Evolutionary conservation across 2,888 invertebrate species (phyloP).

Genomic region (Eupsilia transversa): DNA sequence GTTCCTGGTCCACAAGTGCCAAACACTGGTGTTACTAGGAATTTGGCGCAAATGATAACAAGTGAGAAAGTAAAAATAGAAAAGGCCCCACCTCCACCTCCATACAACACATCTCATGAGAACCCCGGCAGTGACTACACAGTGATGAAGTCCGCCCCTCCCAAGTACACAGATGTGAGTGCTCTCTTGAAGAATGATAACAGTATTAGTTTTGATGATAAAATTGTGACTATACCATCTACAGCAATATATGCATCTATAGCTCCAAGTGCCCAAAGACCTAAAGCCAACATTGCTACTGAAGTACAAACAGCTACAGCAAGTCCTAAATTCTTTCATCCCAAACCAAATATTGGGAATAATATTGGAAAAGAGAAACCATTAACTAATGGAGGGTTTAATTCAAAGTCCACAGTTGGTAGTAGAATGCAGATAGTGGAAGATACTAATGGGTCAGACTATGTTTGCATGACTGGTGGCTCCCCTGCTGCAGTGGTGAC

Average conservation of each 20-base stretch:
- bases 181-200: constrained; percentile 83
- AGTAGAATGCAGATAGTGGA: constrained; percentile 91
- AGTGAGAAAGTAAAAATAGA: constrained; percentile 88
- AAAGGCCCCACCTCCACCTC: constrained; percentile 89
- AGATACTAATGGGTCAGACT: constrained; percentile 94
- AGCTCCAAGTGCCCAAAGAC: constrained; percentile 89
- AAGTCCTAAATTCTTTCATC: constrained; percentile 90
- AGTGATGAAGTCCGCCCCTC: constrained; percentile 88
- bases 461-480: constrained; percentile 96
- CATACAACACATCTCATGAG: constrained; percentile 80
- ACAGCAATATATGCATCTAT: constrained; percentile 90
- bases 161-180: constrained; percentile 88
- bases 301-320: constrained; percentile 89
- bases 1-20: constrained; percentile 87
- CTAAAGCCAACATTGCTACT: constrained; percentile 89
- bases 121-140: constrained; percentile 86
- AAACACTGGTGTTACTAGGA: constrained; percentile 80
- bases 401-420: constrained; percentile 74
- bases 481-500: constrained; percentile 87
- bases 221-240: constrained; percentile 86
- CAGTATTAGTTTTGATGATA: constrained; percentile 84
- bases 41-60: constrained; percentile 75
- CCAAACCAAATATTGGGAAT: constrained; percentile 91
- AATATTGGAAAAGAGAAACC: constrained; percentile 85
- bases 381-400: constrained; percentile 81